Base-by-base conservation (phyloP, 2,888 invertebrate species). In the Drosophila anomalata region DNA sequence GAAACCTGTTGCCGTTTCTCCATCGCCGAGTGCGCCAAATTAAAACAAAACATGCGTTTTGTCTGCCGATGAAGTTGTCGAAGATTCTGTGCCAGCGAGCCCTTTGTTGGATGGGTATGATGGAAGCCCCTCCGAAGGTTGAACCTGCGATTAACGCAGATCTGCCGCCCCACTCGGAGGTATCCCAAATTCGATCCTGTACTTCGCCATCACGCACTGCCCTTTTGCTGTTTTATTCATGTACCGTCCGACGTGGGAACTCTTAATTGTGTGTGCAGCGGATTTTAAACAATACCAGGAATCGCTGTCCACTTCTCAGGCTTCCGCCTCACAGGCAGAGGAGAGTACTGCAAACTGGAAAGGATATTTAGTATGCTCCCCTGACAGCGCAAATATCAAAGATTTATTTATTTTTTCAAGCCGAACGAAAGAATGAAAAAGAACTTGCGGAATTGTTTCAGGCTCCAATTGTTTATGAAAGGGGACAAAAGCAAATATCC, bases 31-130 rank as follows among this genome's bases (percentile, higher is more conserved):
- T 61, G 61, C 66, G 76, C 83, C 78, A 79, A 86, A 83, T 82
- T 83, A 82, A 82, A 71, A 86, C 77, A 82, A 82, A 86, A 80
- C 82, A 82, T 78, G 86, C 86, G 83, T 86, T 83, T 82, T 82
- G 83, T 85, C 73, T 74, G 83, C 73, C 56, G 26, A 48, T 61
- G 62, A 73, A 71, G 75, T 73, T 82, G 75, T 62, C 67, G 66
- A 53, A 36, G 39, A 74, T 54, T 68, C 55, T 74, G 60, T 58
- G 53, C 24, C 47, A 36, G 59, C 39, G 9, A 41, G 29, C 12
- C 14, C 14, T 29, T 44, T 8, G 0, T 8, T 46, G 51, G 36
- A 52, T 63, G 46, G 63, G 65, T 39, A 9, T 29, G 9, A 29
- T 29, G 29, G 29, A 29, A 0, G 2, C 9, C 2, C 29, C 3